Percentiles rank a stretch among this genome's conserved stretches.
These are phyloP conservation scores for Typhlomys cinereus DNA, from an alignment of 2,113 vertebrate genomes.

Conservation along the genomic window DNA sequence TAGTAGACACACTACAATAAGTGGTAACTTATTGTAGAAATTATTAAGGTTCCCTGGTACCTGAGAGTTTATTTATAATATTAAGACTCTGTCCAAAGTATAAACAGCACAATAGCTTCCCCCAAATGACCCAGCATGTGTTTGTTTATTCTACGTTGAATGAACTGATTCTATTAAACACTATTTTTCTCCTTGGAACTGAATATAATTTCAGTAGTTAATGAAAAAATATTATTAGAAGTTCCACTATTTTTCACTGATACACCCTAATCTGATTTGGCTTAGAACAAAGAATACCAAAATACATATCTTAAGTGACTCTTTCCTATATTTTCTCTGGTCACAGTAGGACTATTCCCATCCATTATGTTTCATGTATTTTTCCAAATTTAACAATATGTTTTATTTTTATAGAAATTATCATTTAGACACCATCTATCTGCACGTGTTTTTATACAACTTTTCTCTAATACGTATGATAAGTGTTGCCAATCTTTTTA, in stretches of 20 bases:
- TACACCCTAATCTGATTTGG: slow-evolving; percentile 31
- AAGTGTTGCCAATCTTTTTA: slow-evolving; percentile 55
- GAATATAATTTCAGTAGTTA: slow-evolving; percentile 30
- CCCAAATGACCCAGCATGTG: slow-evolving; percentile 41
- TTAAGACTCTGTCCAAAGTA: slow-evolving; percentile 25
- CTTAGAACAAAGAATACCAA: slow-evolving; percentile 44
- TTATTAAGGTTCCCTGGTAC: not conserved
- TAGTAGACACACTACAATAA: not conserved
- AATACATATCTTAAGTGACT: not conserved
- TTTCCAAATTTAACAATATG: slow-evolving; percentile 54
- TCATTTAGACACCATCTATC: slow-evolving; percentile 50
- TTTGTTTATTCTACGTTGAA: slow-evolving; percentile 41
- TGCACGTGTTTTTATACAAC: slow-evolving; percentile 15
- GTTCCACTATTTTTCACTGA: not conserved
- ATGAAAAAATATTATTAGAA: slow-evolving; percentile 25
- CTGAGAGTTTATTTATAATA: slow-evolving; percentile 27
- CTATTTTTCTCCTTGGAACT: slow-evolving; percentile 27
- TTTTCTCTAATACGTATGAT: slow-evolving; percentile 30
- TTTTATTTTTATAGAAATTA: slow-evolving; percentile 52
- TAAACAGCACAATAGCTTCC: slow-evolving; percentile 24
- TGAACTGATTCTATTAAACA: slow-evolving; percentile 37
- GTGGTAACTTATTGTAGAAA: not conserved
- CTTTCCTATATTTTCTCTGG: slow-evolving; percentile 37
- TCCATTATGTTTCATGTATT: slow-evolving; percentile 29
- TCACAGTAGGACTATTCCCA: slow-evolving; percentile 10